Evolutionary conservation across 2,888 invertebrate genomes (phyloP).

Genomic region (Cephus pygmeus): DNA sequence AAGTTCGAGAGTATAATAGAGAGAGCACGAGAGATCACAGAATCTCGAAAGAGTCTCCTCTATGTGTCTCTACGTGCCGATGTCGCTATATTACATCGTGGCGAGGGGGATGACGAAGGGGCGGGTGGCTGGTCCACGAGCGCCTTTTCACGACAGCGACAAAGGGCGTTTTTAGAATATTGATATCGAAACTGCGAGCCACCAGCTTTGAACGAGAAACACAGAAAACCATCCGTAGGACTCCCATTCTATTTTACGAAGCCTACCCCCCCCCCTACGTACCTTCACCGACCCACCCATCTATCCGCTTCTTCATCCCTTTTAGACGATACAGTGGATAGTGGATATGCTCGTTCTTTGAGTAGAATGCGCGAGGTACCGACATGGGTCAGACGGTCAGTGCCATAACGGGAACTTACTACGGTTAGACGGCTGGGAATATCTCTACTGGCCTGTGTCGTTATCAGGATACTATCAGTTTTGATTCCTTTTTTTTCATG

Average conservation of each 20-base stretch:
- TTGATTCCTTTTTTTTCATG: neutral
- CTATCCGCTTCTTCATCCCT: neutral
- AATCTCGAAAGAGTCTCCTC: neutral
- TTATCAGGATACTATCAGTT: neutral
- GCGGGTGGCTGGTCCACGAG: slow-evolving; percentile 28
- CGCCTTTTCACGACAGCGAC: slow-evolving; percentile 58
- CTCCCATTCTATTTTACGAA: slow-evolving; percentile 31
- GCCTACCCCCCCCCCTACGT: neutral
- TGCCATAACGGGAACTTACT: neutral
- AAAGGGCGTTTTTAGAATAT: slow-evolving; percentile 65
- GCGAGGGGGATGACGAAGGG: slow-evolving; percentile 7
- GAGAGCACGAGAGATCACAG: slow-evolving; percentile 4
- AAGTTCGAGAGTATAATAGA: slow-evolving; percentile 2
- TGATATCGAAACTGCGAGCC: slow-evolving; percentile 59
- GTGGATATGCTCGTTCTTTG: neutral
- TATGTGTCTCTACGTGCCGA: neutral
- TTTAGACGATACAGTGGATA: neutral
- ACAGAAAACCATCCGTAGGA: slow-evolving; percentile 29
- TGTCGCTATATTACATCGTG: neutral
- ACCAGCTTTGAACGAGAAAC: slow-evolving; percentile 39
- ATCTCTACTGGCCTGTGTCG: neutral
- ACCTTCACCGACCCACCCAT: neutral
- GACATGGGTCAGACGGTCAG: neutral
- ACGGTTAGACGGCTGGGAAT: neutral
- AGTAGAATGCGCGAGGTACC: neutral